Conservation (phyloP, 2,888 invertebrate species). For the Thymelicus acteon region DNA sequence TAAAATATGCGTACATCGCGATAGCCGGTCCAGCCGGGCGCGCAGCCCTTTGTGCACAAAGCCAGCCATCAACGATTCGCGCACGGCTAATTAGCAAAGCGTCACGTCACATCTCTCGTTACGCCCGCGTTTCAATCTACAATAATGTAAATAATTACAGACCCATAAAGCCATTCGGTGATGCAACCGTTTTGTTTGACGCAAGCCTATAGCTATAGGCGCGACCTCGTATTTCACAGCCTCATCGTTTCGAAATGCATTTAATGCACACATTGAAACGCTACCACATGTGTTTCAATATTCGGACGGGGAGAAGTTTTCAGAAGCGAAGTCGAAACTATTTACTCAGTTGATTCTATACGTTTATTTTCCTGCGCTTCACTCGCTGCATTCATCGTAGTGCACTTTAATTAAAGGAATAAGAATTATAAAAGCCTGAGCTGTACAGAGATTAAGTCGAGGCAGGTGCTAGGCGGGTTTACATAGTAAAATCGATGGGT, state of each 20-base stretch:
- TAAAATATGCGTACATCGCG: slow-evolving; percentile 51
- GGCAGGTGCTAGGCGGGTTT: slow-evolving; percentile 55
- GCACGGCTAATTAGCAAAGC: slow-evolving; percentile 66
- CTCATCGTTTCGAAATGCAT: slow-evolving; percentile 84
- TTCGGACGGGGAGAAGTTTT: slow-evolving; percentile 40
- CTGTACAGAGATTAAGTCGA: slow-evolving; percentile 56
- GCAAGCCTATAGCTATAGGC: slow-evolving; percentile 68
- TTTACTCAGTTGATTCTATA: slow-evolving; percentile 45
- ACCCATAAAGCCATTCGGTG: slow-evolving; percentile 76
- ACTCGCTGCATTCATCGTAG: slow-evolving; percentile 26
- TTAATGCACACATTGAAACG: slow-evolving; percentile 64
- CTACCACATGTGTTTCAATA: slow-evolving; percentile 37
- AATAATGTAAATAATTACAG: slow-evolving; percentile 80
- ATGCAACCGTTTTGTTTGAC: slow-evolving; percentile 82
- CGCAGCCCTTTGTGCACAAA: slow-evolving; percentile 70
- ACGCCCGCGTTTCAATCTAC: slow-evolving; percentile 48
- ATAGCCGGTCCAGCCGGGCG: slow-evolving; percentile 58
- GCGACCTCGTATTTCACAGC: slow-evolving; percentile 81
- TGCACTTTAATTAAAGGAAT: slow-evolving; percentile 48
- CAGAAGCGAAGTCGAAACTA: slow-evolving; percentile 47
- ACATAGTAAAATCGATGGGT: slow-evolving; percentile 59
- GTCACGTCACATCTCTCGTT: slow-evolving; percentile 45
- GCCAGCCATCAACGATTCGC: slow-evolving; percentile 68
- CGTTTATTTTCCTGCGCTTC: slow-evolving; percentile 12
- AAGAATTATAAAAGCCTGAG: slow-evolving; percentile 42